phyloP scores from a whole-genome alignment of 1,140 invertebrate species.

The Mycetomoellerius zeteki region DNA sequence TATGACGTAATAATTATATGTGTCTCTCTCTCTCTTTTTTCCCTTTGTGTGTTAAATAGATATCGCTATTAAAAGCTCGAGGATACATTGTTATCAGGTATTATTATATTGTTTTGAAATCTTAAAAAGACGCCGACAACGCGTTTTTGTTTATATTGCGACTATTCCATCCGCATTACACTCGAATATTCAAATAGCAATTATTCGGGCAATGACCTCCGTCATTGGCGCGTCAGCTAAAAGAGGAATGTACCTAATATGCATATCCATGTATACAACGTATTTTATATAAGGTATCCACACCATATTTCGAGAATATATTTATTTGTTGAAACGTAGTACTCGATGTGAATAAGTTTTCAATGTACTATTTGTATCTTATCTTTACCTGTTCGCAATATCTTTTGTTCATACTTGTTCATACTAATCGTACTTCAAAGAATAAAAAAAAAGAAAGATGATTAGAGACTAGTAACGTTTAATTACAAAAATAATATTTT shows the following conservation, averaged over 20 bases:
- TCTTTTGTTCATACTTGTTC: not conserved
- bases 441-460: not conserved
- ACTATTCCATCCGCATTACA: constrained; percentile 13
- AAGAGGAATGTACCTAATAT: constrained; percentile 31
- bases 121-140: constrained; percentile 19
- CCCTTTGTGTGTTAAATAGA: not conserved
- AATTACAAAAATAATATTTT: not conserved
- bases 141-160: constrained; percentile 20
- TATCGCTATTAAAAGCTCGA: constrained; percentile 27
- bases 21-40: not conserved
- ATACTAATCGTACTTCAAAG: not conserved
- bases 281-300: not conserved
- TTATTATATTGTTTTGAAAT: constrained; percentile 9
- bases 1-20: constrained; percentile 14
- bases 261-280: not conserved
- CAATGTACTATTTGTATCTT: not conserved
- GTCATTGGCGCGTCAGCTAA: constrained; percentile 44
- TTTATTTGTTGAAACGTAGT: not conserved
- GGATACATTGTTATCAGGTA: not conserved
- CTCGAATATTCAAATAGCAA: constrained; percentile 54
- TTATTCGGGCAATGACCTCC: constrained; percentile 44
- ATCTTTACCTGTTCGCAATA: not conserved
- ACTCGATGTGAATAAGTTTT: not conserved
- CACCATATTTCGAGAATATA: not conserved
- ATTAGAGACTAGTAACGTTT: not conserved